phyloP scores from a whole-genome alignment of 2,797 vertebrate genomes.

The Sebastes elongatus region DNA sequence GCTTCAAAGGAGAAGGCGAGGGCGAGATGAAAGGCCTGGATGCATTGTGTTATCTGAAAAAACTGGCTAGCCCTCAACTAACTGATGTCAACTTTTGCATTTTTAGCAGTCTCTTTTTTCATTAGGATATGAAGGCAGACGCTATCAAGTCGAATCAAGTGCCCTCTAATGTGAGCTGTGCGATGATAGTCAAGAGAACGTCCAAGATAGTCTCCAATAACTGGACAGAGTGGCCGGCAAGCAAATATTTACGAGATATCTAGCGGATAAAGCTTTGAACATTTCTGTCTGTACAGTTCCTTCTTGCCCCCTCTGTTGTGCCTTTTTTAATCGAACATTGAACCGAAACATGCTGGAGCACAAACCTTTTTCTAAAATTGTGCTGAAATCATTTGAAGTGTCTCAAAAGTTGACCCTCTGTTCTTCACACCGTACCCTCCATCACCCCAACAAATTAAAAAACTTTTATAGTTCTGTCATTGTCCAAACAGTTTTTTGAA shows the following conservation, averaged over 20 bases:
- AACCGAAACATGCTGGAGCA: background rate
- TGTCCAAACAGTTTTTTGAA: background rate
- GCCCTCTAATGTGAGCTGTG: conserved; percentile 19
- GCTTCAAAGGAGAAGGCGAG: conserved; percentile 63
- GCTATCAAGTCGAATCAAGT: conserved; percentile 8
- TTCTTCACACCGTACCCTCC: background rate
- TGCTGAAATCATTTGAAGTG: background rate
- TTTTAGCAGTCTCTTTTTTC: conserved; percentile 24
- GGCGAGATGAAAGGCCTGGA: conserved; percentile 63
- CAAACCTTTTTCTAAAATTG: background rate
- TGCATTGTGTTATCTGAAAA: conserved; percentile 52
- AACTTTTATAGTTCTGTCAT: background rate
- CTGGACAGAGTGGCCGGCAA: background rate
- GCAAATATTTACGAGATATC: conserved; percentile 46
- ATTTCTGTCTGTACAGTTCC: background rate
- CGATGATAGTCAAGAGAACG: conserved; percentile 7
- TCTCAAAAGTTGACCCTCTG: background rate
- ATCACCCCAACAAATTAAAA: background rate
- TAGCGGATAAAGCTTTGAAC: background rate
- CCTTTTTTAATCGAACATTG: conserved; percentile 4
- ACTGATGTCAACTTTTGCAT: conserved; percentile 30
- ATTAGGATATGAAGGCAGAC: conserved; percentile 26
- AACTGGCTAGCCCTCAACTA: conserved; percentile 38
- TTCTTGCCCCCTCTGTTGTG: background rate
- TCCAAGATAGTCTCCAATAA: conserved; percentile 14